Evolutionary conservation across 2,113 vertebrate genomes (phyloP), one percentile per base, ranked within the genome.

Genomic region (Sinocyclocheilus rhinocerous): DNA sequence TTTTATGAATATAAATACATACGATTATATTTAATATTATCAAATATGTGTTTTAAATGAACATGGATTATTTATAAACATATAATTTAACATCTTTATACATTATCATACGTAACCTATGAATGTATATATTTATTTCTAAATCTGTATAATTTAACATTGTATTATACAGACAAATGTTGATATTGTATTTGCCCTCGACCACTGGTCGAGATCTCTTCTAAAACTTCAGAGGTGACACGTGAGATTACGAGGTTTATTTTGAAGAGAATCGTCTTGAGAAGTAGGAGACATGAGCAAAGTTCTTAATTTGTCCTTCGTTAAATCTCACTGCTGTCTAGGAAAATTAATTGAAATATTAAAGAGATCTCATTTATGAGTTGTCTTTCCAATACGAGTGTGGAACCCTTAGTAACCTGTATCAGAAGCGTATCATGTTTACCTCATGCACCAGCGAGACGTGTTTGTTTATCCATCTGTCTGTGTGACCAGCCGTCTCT

Each of bases 401-500:
- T 7, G 12, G 16, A 76, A 45, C 72, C 39, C 39, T 45, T 7
- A 45, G 39, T 75, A 75, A 45, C 72, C 29, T 10, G 20, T 48
- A 75, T 42, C 72, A 75, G 39, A 48, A 48, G 12, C 13, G 4
- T 15, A 84, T 72, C 86, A 29, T 59, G n/a, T 69, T 69, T 42
- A 63, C 4, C 22, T 10, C 72, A 39, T 86, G 57, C 24, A 63
- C 82, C 57, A 50, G 80, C 65, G 82, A 33, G 15, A 39, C 36
- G 5, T 76, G 84, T 61, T 73, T 36, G 39, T 84, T 72, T 59
- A 50, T 45, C 26, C 12, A 26, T 55, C 61, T 26, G 65, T 87
- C 48, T 86, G 39, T 81, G 69, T 84, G 33, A 81, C 67, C 75
- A 48, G 16, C 50, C 45, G 70, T 86, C 45, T 87, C n/a, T 77